Base-by-base conservation (phyloP, 1,140 invertebrate genomes). In the Ectropis grisescens region DNA sequence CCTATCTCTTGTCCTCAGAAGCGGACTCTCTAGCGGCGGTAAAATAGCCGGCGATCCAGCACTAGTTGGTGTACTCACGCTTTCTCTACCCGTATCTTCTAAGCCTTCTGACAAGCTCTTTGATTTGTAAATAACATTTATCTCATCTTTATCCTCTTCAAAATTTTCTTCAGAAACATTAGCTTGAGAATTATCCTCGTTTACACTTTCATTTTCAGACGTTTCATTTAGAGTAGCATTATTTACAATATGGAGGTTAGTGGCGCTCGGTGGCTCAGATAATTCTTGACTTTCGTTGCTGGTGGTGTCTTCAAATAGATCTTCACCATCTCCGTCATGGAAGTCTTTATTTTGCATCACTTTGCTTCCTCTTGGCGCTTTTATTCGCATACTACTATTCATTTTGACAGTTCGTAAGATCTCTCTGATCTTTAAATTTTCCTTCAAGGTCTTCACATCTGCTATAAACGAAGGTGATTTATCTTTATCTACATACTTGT, bases 331-430 rank as follows among this genome's bases (percentile, higher is more conserved):
- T 4, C 19, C 19, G 13, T 70, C 66, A 30, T 47, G 64, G 35
- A 68, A 59, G 29, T 69, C 64, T 45, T 57, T 70, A 35, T 59
- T 69, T 14, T 58, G 47, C 60, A 72, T 69, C 5, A 68, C 47
- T 48, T 67, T 67, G 25, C 61, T 71, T 5, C 66, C 60, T 13
- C 55, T 50, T 8, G 67, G 66, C 4, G 55, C 68, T 23, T 69
- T 72, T 22, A 72, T 37, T 23, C 68, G 41, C 61, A 67, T 70
- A 38, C 68, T 75, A 28, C 58, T 76, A 33, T 65, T 80, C 64
- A 76, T 75, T 60, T 76, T 80, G 0, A 79, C 74, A 14, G 58
- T 72, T 44, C 69, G 48, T 23, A 79, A 58, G 26, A 79, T 76
- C 41, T 79, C 69, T 24, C 56, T 76, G 22, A 80, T 72, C 58